A percentile compares a stretch with the other conserved stretches of the same genome.
Evolutionary conservation across 2,888 invertebrate genomes (phyloP).

Genomic region (Drosophila paracracens): DNA sequence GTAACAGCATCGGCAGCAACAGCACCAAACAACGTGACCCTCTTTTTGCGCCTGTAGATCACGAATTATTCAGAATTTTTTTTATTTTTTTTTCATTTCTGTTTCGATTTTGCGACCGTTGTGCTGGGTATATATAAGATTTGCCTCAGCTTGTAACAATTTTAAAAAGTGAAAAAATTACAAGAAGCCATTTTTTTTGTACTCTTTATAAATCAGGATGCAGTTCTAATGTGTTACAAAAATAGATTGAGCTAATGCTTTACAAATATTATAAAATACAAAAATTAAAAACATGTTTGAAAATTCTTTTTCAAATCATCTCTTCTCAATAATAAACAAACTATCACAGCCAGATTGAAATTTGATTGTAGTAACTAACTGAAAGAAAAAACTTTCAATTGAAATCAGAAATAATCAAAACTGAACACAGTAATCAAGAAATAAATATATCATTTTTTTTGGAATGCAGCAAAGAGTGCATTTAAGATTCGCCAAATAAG

Average conservation of each 20-base stretch:
- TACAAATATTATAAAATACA: not conserved
- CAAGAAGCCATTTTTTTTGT: not conserved
- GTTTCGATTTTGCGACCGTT: conserved; percentile 29
- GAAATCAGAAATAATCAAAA: not conserved
- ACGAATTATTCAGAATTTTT: conserved; percentile 82
- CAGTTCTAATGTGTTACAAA: not conserved
- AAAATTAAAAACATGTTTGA: not conserved
- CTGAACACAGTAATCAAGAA: not conserved
- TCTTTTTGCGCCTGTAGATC: conserved; percentile 84
- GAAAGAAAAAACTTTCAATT: not conserved
- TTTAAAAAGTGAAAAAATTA: not conserved
- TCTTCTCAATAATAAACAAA: not conserved
- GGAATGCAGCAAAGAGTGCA: conserved; percentile 19
- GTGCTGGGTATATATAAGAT: conserved; percentile 19
- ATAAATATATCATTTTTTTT: not conserved
- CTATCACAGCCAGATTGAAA: not conserved
- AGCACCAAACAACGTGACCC: conserved; percentile 81
- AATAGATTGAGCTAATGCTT: not conserved
- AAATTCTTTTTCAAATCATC: not conserved
- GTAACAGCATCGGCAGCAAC: conserved; percentile 25
- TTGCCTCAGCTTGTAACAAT: not conserved
- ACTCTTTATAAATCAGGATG: not conserved
- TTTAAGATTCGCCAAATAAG: conserved; percentile 22
- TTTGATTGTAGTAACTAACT: not conserved
- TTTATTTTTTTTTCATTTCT: conserved; percentile 41